Evolutionary conservation across 2,888 invertebrate species (phyloP).

Genomic region (Chymomyza procnemis): DNA sequence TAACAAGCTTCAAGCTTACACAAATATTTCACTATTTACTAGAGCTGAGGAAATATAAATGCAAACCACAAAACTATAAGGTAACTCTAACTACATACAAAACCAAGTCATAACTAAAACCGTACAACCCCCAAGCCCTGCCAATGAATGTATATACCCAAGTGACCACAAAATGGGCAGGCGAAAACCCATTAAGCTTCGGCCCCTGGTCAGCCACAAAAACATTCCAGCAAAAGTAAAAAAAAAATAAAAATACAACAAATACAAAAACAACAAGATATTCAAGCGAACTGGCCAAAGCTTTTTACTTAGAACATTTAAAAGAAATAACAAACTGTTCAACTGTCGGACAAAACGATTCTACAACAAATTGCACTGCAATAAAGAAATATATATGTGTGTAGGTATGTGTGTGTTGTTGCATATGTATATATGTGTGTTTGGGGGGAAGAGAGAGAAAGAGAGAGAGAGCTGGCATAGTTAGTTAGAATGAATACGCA

Average conservation of each 20-base stretch:
- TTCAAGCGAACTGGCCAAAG: constrained; percentile 32
- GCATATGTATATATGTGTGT: constrained; percentile 19
- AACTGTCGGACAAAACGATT: constrained; percentile 75
- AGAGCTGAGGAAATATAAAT: not conserved
- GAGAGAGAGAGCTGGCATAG: constrained; percentile 3
- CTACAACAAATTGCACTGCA: constrained; percentile 75
- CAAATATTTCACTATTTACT: not conserved
- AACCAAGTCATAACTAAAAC: not conserved
- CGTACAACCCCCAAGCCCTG: not conserved
- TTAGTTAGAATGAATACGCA: constrained; percentile 18
- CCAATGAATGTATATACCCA: not conserved
- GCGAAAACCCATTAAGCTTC: constrained; percentile 43
- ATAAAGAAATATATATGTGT: constrained; percentile 59
- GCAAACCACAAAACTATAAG: not conserved
- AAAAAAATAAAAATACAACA: constrained; percentile 8
- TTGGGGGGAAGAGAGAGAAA: constrained; percentile 21
- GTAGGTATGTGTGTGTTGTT: constrained; percentile 4
- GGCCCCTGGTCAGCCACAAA: constrained; percentile 42
- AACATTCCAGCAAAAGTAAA: not conserved
- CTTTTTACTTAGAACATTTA: constrained; percentile 72
- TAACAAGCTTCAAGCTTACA: not conserved
- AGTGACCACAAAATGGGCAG: not conserved
- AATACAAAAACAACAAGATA: no score
- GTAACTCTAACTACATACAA: not conserved
- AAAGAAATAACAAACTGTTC: constrained; percentile 73